phyloP scores from a whole-genome alignment of 2,888 invertebrate genomes.

The Perizoma affinitatum region DNA sequence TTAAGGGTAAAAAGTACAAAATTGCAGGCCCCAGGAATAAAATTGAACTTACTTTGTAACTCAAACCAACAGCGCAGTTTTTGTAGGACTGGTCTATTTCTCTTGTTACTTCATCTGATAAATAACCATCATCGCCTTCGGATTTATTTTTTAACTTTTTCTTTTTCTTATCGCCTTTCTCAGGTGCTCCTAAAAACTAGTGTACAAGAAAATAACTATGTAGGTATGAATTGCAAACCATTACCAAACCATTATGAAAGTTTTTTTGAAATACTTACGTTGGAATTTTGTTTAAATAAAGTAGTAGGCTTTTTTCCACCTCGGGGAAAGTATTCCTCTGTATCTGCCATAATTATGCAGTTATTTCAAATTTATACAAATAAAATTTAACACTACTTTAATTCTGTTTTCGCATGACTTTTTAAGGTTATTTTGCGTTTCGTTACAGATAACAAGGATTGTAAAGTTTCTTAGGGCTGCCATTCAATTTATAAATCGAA shows the following conservation, averaged over 20 bases:
- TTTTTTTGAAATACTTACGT: conserved; percentile 53
- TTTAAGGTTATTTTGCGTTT: conserved; percentile 53
- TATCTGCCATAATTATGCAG: conserved; percentile 58
- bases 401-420: conserved; percentile 46
- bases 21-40: not conserved
- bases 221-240: not conserved
- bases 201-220: conserved; percentile 6
- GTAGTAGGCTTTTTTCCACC: conserved; percentile 79
- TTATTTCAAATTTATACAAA: conserved; percentile 24
- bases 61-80: conserved; percentile 65
- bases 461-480: too few species aligned
- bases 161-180: conserved; percentile 70
- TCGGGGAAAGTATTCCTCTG: conserved; percentile 84
- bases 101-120: conserved; percentile 66
- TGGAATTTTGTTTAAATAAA: conserved; percentile 72
- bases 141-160: conserved; percentile 64
- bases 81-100: conserved; percentile 62
- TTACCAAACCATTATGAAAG: not conserved
- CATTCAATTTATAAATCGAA: not conserved
- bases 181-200: conserved; percentile 72
- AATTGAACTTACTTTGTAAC: conserved; percentile 56
- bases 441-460: too few species aligned
- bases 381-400: conserved; percentile 5
- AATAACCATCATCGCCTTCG: conserved; percentile 74
- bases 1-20: too few species aligned